A percentile compares a stretch with the other conserved stretches of the same genome.
phyloP scores from a whole-genome alignment of 2,888 invertebrate genomes.

The Tanytarsus gracilentus region DNA sequence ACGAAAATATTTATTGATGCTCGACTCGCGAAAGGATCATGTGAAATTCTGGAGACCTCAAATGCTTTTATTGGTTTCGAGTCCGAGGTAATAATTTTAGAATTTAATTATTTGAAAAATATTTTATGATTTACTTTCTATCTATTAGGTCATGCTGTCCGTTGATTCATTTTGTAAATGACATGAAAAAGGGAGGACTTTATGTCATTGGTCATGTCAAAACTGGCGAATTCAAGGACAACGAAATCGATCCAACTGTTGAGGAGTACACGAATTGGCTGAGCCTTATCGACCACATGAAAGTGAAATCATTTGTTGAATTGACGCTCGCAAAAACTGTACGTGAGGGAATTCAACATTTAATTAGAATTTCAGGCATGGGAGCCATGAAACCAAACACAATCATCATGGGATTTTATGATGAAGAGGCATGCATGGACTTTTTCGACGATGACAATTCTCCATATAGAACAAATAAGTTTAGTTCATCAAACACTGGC shows the following conservation, averaged over 20 bases:
- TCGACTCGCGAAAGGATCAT: conserved; percentile 94
- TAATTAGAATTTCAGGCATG: conserved; percentile 83
- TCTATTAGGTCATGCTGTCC: conserved; percentile 77
- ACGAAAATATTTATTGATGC: conserved; percentile 86
- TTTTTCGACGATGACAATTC: conserved; percentile 61
- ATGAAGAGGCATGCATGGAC: conserved; percentile 63
- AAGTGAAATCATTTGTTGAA: conserved; percentile 94
- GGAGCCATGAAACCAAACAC: conserved; percentile 99
- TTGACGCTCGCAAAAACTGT: conserved; percentile 78
- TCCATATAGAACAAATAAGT: conserved; percentile 51
- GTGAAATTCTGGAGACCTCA: conserved; percentile 99
- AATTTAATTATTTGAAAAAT: too few relatives aligned
- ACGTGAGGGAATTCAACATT: conserved; percentile 83
- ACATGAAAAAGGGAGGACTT: conserved; percentile 88
- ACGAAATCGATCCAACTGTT: conserved; percentile 57
- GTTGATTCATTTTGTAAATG: conserved; percentile 93
- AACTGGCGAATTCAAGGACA: conserved; percentile 47
- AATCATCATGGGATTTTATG: conserved; percentile 88
- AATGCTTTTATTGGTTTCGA: conserved; percentile 83
- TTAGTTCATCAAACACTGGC: conserved; percentile 46
- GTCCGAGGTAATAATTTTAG: too few relatives aligned
- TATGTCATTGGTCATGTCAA: conserved; percentile 83
- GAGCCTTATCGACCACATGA: conserved; percentile 86
- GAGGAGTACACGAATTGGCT: conserved; percentile 84
- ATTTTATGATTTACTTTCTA: too few relatives aligned